Evolutionary conservation across 2,113 vertebrate species (phyloP).

Genomic region (Peromyscus polionotus): DNA sequence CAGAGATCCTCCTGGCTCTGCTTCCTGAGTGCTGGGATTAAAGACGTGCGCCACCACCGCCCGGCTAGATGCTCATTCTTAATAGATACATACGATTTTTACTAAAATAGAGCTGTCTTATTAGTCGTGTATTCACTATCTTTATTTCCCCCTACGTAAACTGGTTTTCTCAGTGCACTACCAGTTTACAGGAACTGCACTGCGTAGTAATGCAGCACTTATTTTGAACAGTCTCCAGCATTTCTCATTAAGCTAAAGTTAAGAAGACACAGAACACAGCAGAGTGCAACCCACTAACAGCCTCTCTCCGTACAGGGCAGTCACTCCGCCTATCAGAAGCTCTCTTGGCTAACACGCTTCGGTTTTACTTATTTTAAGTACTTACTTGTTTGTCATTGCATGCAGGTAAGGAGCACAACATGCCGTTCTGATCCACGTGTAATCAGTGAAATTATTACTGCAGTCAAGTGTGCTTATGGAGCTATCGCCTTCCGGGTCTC

Average conservation of each 20-base stretch:
- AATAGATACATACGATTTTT: background rate
- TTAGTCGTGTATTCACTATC: background rate
- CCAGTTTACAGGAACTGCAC: background rate
- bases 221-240: constrained; percentile 9
- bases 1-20: no score
- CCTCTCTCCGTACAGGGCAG: background rate
- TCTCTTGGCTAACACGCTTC: background rate
- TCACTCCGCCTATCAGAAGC: background rate
- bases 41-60: no score
- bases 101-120: constrained; percentile 17
- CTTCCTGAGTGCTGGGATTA: no score
- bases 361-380: background rate
- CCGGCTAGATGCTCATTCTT: background rate
- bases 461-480: background rate
- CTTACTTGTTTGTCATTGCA: background rate
- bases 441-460: background rate
- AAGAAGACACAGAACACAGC: background rate
- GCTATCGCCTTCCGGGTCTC: background rate
- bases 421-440: background rate
- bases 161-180: background rate
- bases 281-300: background rate
- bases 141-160: background rate
- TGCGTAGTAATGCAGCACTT: background rate
- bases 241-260: background rate
- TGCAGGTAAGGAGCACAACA: background rate